Evolutionary conservation across 2,113 vertebrate genomes (phyloP).

Genomic region (Urocynchramus pylzowi): DNA sequence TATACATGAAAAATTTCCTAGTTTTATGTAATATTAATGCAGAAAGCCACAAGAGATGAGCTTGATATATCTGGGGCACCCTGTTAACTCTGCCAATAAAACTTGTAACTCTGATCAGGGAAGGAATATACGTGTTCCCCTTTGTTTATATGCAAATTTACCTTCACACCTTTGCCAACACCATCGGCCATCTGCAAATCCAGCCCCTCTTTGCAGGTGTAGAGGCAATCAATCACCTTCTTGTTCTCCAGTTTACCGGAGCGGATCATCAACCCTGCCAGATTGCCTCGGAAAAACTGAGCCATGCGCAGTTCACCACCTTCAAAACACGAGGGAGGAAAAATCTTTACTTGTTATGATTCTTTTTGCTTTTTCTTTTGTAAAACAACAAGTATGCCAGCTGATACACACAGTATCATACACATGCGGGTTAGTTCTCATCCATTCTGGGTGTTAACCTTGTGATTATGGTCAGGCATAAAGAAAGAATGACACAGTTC

Average conservation of each 20-base stretch:
- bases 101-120: neutral
- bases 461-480: slow-evolving; percentile 36
- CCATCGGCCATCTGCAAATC: slow-evolving; percentile 85
- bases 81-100: neutral
- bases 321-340: neutral
- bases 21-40: neutral
- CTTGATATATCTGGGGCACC: neutral
- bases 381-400: neutral
- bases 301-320: slow-evolving; percentile 88
- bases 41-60: neutral
- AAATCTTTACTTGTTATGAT: fast-evolving
- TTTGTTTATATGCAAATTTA: slow-evolving; percentile 28
- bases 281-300: slow-evolving; percentile 92
- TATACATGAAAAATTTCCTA: neutral
- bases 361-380: neutral
- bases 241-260: slow-evolving; percentile 92
- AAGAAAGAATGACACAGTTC: slow-evolving; percentile 16
- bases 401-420: slow-evolving; percentile 1
- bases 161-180: slow-evolving; percentile 83
- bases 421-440: slow-evolving; percentile 89
- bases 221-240: slow-evolving; percentile 96
- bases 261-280: slow-evolving; percentile 91
- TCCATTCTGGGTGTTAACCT: slow-evolving; percentile 62
- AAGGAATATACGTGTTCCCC: fast-evolving
- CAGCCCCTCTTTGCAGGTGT: slow-evolving; percentile 96